Percentiles rank a stretch among this genome's conserved stretches.
phyloP scores from a whole-genome alignment of 2,888 invertebrate species.

The Ectemnius lituratus region DNA sequence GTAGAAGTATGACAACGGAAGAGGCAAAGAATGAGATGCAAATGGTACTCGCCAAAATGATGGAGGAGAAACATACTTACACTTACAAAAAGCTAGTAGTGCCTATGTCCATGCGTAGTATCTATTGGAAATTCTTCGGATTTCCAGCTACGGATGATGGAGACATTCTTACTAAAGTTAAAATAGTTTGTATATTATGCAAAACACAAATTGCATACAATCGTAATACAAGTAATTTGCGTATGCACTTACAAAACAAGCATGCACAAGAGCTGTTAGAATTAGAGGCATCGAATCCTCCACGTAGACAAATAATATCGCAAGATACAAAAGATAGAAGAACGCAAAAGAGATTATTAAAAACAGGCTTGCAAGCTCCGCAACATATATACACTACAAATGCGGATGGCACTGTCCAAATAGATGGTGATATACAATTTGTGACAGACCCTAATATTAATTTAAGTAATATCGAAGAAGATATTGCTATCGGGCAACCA shows the following conservation, averaged over 20 bases:
- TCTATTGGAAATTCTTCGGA: constrained; percentile 80
- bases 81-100: constrained; percentile 78
- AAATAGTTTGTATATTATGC: constrained; percentile 79
- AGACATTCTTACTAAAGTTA: constrained; percentile 77
- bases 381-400: constrained; percentile 76
- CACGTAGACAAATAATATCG: constrained; percentile 66
- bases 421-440: constrained; percentile 76
- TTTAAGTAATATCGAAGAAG: constrained; percentile 72
- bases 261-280: constrained; percentile 75
- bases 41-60: constrained; percentile 72
- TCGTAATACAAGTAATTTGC: constrained; percentile 79
- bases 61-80: constrained; percentile 75
- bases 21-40: constrained; percentile 61
- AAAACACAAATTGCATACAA: constrained; percentile 79
- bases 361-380: constrained; percentile 61
- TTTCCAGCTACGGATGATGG: constrained; percentile 79
- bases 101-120: constrained; percentile 79
- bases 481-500: constrained; percentile 66
- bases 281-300: constrained; percentile 72
- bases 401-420: constrained; percentile 76
- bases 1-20: constrained; percentile 37
- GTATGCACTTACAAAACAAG: constrained; percentile 79
- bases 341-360: constrained; percentile 71
- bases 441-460: constrained; percentile 75
- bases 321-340: constrained; percentile 73